Evolutionary conservation across 2,797 vertebrate genomes (phyloP).

Genomic region (Strix occidentalis): DNA sequence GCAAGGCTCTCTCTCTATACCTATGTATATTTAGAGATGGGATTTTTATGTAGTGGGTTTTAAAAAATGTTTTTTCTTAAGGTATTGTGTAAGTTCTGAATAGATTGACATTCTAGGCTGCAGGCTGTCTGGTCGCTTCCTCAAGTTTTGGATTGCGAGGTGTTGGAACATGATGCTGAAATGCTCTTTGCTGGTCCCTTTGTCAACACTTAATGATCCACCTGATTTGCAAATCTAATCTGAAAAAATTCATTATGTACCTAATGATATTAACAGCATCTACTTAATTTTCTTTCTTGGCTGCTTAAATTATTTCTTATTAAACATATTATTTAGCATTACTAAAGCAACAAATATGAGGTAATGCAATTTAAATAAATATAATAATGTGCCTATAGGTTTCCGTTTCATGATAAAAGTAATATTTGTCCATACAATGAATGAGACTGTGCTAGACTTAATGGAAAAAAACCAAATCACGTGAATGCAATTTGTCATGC

Average conservation of each 20-base stretch:
- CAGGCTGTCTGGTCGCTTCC: not conserved
- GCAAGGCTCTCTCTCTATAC: not conserved
- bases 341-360: not conserved
- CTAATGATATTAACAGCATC: not conserved
- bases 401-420: not conserved
- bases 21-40: not conserved
- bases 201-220: fast-evolving
- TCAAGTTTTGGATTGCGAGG: fast-evolving
- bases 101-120: not conserved
- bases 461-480: not conserved
- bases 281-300: not conserved
- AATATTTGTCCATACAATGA: not conserved
- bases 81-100: not conserved
- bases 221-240: not conserved
- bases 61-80: not conserved
- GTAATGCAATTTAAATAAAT: not conserved
- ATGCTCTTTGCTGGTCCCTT: not conserved
- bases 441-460: not conserved
- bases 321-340: not conserved
- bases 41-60: not conserved
- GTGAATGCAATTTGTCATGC: fast-evolving
- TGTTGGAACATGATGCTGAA: not conserved
- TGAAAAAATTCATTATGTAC: not conserved
- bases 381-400: fast-evolving
- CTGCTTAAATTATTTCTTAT: not conserved